Base-by-base conservation (phyloP, 2,797 vertebrate species). In the Falco novaeseelandiae region DNA sequence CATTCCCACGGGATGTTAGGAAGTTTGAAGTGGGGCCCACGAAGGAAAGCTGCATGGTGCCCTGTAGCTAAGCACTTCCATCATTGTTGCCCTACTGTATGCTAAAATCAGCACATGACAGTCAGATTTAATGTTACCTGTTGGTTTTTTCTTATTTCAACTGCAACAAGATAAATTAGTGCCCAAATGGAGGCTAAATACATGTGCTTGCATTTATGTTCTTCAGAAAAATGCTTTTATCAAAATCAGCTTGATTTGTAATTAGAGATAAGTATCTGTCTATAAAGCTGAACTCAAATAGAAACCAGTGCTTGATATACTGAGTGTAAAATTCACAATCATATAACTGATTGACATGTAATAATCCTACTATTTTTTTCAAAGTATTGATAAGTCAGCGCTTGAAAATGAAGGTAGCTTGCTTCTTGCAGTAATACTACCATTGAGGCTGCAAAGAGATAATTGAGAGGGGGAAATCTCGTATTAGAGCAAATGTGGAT, bases 241-340 rank as follows among this genome's bases (percentile, higher is more conserved):
- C 92, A 79, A 92, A 93, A 91, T 88, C 73, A 77, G 5, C 69
- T 70, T 83, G 66, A 22, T 88, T 87, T 93, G 40, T 90, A 92
- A 80, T 73, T 87, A 66, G 52, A 94, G 67, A 63, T 67, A 73
- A 89, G 57, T 87, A 78, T 48, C 29, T 93, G 67, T 83, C 62
- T 66, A 2, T 67, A 83, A 95, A 93, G 62, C 63, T 57, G 63
- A 80, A 71, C 72, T 92, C 32, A 38, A 92, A 36, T 26, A 67
- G 46, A 77, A 93, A 67, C 34, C 40, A 49, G 23, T 57, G 10
- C 59, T 87, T 89, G 62, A 57, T 94, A 89, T 83, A 84, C 38
- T 18, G 42, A n/a, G 26, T 79, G 40, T 82, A 59, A 87, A 89
- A 85, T 87, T 87, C 55, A 58, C 34, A 77, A 36, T 86, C 46